Evolutionary conservation across 2,888 invertebrate genomes (phyloP).

Genomic region (Hypomecis atomaria): DNA sequence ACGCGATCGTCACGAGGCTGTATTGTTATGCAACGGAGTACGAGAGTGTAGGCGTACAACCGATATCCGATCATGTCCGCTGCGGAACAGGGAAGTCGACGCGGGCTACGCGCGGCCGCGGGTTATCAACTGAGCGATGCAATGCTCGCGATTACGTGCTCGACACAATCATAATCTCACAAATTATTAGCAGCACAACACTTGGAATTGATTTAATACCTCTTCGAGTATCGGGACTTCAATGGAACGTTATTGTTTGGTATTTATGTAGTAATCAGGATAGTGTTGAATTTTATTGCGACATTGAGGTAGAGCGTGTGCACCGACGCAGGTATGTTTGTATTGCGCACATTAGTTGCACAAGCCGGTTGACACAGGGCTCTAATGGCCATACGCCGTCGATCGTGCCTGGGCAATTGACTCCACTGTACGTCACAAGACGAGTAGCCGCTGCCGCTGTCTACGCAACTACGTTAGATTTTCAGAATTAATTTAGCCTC

Average conservation of each 20-base stretch:
- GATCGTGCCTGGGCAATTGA: constrained; percentile 53
- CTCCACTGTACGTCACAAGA: constrained; percentile 46
- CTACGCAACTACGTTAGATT: constrained; percentile 41
- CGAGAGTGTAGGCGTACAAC: constrained; percentile 40
- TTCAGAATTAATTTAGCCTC: constrained; percentile 52
- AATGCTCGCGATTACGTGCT: constrained; percentile 14
- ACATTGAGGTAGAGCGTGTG: background rate
- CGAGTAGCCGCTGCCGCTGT: constrained; percentile 20
- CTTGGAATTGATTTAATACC: constrained; percentile 2
- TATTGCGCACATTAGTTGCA: constrained; percentile 28
- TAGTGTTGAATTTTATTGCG: constrained; percentile 3
- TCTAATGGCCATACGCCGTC: constrained; percentile 28
- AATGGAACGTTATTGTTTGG: background rate
- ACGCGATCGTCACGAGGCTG: constrained; percentile 75
- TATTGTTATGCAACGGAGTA: constrained; percentile 70
- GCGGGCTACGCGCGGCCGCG: constrained; percentile 43
- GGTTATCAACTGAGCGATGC: constrained; percentile 27
- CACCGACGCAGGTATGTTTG: background rate
- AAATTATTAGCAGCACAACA: constrained; percentile 1
- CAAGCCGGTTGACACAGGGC: constrained; percentile 34
- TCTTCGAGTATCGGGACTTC: background rate
- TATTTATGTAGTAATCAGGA: constrained; percentile 5
- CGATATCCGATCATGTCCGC: constrained; percentile 57
- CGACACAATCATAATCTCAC: background rate
- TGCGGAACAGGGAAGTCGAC: constrained; percentile 54